phyloP scores from a whole-genome alignment of 2,888 invertebrate species.

The Erynnis tages region DNA sequence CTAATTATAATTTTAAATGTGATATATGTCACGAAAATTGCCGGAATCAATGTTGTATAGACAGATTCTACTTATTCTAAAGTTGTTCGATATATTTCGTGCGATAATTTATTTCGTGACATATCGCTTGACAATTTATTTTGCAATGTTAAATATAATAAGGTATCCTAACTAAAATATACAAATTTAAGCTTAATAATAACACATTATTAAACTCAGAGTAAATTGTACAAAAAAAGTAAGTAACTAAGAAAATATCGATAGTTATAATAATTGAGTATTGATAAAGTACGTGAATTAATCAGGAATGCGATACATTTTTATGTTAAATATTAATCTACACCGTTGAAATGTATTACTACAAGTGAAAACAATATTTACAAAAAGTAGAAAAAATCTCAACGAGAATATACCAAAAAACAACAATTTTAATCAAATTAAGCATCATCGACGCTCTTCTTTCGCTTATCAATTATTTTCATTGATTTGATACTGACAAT shows the following conservation, averaged over 20 bases:
- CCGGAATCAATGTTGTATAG: constrained; percentile 1
- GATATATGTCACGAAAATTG: constrained; percentile 1
- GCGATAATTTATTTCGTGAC: background rate
- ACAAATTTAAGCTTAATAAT: constrained; percentile 23
- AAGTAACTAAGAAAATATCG: constrained; percentile 23
- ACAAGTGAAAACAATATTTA: constrained; percentile 28
- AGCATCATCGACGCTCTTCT: no score
- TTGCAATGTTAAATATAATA: constrained; percentile 1
- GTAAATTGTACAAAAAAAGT: constrained; percentile 28
- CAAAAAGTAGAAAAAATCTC: constrained; percentile 21
- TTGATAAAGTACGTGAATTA: constrained; percentile 33
- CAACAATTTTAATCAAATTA: no score
- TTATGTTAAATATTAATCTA: constrained; percentile 28
- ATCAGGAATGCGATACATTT: constrained; percentile 27
- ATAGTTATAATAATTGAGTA: constrained; percentile 39
- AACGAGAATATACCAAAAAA: background rate
- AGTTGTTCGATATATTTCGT: constrained; percentile 5
- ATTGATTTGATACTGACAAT: no score
- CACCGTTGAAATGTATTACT: constrained; percentile 23
- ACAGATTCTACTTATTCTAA: background rate
- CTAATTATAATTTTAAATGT: constrained; percentile 14
- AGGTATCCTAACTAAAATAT: constrained; percentile 5
- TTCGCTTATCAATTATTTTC: no score
- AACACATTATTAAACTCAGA: background rate
- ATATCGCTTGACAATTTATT: background rate